Evolutionary conservation across 1,140 invertebrate species (phyloP).

Genomic region (Holotrichia oblita): DNA sequence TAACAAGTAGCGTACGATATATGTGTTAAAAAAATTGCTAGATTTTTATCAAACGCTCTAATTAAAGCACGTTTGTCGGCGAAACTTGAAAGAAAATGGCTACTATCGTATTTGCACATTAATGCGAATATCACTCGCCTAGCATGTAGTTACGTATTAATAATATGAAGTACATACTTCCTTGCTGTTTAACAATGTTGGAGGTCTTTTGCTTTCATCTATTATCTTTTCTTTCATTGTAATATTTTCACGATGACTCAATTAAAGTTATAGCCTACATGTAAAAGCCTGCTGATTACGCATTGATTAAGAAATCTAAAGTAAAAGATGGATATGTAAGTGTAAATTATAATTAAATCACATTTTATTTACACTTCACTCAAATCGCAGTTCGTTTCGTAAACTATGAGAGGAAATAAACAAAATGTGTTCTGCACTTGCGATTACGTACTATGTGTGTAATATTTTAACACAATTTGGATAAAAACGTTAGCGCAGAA

Average conservation of each 20-base stretch:
- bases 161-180: no score
- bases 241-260: no score
- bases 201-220: no score
- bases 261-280: no score
- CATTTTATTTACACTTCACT: conserved; percentile 3
- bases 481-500: background rate
- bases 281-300: no score
- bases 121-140: background rate
- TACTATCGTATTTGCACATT: background rate
- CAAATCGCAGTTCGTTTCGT: conserved; percentile 4
- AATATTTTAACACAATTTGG: conserved; percentile 1
- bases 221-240: no score
- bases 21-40: background rate
- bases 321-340: no score
- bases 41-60: background rate
- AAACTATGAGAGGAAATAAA: conserved; percentile 8
- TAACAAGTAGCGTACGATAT: background rate
- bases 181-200: no score
- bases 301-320: no score
- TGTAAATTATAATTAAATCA: no score
- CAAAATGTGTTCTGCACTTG: conserved; percentile 1
- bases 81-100: background rate
- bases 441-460: background rate
- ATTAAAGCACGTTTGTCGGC: conserved; percentile 8
- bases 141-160: no score